Base-by-base conservation (phyloP, 92 coral and sea anemone species). In the Zoanthus sociatus region DNA sequence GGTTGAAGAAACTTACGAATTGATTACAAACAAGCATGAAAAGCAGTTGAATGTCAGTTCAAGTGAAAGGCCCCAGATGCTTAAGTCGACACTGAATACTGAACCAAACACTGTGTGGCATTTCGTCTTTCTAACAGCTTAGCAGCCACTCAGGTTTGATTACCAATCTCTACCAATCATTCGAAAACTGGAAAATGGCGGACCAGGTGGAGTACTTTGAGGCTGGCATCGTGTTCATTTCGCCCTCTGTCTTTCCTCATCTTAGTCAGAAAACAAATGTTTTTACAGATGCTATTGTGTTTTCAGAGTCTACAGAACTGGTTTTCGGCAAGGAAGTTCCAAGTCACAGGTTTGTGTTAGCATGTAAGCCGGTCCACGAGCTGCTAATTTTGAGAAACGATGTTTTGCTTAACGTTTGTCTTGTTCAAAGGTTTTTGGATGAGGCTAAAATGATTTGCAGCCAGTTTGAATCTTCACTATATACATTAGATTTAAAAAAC, bases 131-230 rank as follows among this genome's bases (percentile, higher is more conserved):
- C 2, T 37, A 37, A 4, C 0, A 50, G 55, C 55, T 50, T 50
- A 50, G 55, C 55, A 50, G 55, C 55, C 55, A 50, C 55, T 50
- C 30, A 46, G 68, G 87, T 79, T 71, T 78, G 90, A 87, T 61
- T 45, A 18, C 83, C 17, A 61, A 73, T 7, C 10, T 0, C 55
- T 45, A 18, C 83, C 17, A 61, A 73, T 7, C 10, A 1, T 9
- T 50, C 55, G 12, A 50, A 50, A 50, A 50, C 33, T 56, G 15
- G 56, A 14, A 90, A 4, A 90, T 90, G 93, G 93, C 93, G 88
- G 88, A 75, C 71, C 73, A 74, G 45, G 30, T 76, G 46, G 76
- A n/a, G 20, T 86, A 81, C 87, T 73, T 33, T 20, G 55, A 31
- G 30, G 74, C 73, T 18, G 66, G 44, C 69, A 30, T 68, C 26